Conservation (phyloP, 2,113 vertebrate species). For the Cichladusa arquata region DNA sequence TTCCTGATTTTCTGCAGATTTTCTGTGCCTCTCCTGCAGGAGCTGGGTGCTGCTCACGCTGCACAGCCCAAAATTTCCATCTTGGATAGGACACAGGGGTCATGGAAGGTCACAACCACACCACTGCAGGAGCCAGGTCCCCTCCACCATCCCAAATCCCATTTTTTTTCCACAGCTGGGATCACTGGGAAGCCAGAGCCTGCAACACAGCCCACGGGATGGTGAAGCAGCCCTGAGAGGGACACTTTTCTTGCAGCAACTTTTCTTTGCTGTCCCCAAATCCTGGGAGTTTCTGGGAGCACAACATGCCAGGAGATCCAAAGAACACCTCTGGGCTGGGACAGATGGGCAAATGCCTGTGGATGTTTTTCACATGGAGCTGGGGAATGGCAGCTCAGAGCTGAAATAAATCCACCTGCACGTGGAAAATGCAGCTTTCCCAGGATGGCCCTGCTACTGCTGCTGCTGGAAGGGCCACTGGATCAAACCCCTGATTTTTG, state of each 20-base stretch:
- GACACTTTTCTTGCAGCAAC: fast-evolving
- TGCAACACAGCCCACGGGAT: fast-evolving
- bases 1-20: background rate
- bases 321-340: background rate
- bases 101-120: background rate
- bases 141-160: background rate
- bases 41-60: background rate
- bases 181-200: background rate
- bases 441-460: no score
- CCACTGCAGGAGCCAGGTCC: fast-evolving
- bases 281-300: background rate
- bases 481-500: background rate
- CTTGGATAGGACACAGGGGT: background rate
- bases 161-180: background rate
- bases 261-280: background rate
- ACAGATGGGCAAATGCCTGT: fast-evolving
- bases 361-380: background rate
- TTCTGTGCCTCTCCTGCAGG: background rate
- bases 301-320: background rate
- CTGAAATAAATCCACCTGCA: background rate
- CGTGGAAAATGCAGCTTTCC: background rate
- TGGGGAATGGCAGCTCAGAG: background rate
- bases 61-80: background rate
- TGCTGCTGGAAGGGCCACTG: no score
- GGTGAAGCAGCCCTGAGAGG: background rate